phyloP scores from a whole-genome alignment of 2,888 invertebrate genomes.

The Lithodes maja region DNA sequence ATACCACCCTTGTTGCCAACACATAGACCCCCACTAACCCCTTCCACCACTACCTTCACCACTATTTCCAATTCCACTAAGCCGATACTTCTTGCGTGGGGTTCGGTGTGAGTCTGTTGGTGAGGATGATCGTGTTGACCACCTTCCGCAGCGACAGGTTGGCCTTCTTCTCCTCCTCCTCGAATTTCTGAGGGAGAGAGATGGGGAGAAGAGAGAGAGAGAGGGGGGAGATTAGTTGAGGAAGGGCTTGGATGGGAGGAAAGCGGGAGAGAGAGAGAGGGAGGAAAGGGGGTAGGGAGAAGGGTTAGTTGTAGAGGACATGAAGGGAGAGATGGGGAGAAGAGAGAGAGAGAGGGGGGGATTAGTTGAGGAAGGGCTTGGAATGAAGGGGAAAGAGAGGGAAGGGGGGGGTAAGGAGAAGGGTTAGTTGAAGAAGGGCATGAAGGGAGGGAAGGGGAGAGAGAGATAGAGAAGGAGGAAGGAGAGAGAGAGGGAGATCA shows the following conservation, averaged over 20 bases:
- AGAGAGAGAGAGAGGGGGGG: not conserved
- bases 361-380: not conserved
- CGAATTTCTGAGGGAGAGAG: constrained; percentile 45
- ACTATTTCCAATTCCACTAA: not conserved
- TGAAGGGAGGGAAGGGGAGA: constrained; percentile 19
- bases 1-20: too few species aligned
- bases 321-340: not conserved
- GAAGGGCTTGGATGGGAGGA: not conserved
- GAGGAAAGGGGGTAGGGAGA: not conserved
- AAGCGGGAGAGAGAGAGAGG: not conserved
- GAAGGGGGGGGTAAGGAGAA: not conserved
- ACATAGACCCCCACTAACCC: not conserved
- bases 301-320: not conserved
- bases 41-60: not conserved
- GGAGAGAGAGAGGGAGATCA: too few species aligned
- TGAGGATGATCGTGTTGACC: constrained; percentile 47
- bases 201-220: not conserved
- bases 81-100: not conserved
- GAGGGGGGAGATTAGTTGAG: not conserved
- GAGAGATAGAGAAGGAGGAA: constrained; percentile 10
- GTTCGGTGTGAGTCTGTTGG: constrained; percentile 43
- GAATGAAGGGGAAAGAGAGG: constrained; percentile 10
- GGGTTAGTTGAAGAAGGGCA: not conserved
- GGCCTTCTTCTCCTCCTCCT: constrained; percentile 54
- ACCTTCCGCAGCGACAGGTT: constrained; percentile 41